Evolutionary conservation across 2,113 vertebrate species (phyloP), one percentile per base, ranked within the genome.

Genomic region (Nicator chloris): DNA sequence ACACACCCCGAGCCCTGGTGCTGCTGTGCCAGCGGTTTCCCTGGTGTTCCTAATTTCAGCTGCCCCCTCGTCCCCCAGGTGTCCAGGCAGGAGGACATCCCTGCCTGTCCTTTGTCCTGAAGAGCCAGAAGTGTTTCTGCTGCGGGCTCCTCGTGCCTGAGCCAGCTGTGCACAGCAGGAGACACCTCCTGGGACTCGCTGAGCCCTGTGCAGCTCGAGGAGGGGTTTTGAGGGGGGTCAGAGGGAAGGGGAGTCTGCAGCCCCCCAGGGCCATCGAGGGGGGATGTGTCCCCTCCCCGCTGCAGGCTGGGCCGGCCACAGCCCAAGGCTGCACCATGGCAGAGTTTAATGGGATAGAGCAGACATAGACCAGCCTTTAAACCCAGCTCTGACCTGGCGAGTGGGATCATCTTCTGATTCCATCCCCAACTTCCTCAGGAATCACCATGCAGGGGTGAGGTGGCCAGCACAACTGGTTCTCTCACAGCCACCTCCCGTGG

Each of bases 1-100:
- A 2, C 3, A 2, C 35, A n/a, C 9, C 65, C 47, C 0, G 1
- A 50, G 37, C 1, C 0, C 57, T 14, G 56, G 10, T 35, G 44
- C 18, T 87, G 57, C 72, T 35, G 30, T 57, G 68, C 15, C 57
- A 26, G 22, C 2, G 37, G 13, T 57, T 79, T 35, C 33, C 64
- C 45, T 2, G 6, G 5, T 2, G 3, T 28, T 86, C 65, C 39
- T 11, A 11, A 20, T 15, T 44, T 45, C 76, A 54, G 45, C 63
- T 54, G 40, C 50, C 53, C 37, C 13, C 21, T 90, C n/a, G 6
- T 4, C 16, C 76, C 31, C 7, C 24, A 0, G 6, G 10, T 10
- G 31, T 60, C 30, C 49, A 24, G 33, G 11, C 37, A 28, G 17
- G 50, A 53, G 35, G 18, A 76, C 26, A 40, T 11, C 30, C 47